Evolutionary conservation across 2,113 vertebrate genomes (phyloP), one percentile per base, ranked within the genome.

Genomic region (Enhydra lutris): DNA sequence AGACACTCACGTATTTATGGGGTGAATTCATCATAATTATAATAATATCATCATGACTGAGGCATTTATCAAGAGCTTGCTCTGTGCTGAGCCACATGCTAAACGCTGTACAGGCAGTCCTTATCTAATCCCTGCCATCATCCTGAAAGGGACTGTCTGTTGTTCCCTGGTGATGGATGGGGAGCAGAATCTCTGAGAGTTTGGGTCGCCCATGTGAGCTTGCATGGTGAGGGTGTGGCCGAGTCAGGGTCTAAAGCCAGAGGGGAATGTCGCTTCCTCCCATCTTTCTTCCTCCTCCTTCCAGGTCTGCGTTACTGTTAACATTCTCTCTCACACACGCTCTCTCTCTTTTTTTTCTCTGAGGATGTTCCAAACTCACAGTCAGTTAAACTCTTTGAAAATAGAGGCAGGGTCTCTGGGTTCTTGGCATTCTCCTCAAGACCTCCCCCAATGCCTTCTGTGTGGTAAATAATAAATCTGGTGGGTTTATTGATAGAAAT

Each of bases 11-110:
- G 83, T 83, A 80, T 93, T 98, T 94, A 86, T 11, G 42, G 3
- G 17, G 39, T 80, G 65, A 92, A 87, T 96, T 93, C 26, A 47
- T 18, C 15, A 17, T 47, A 93, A 97, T 97, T 96, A 87, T 52
- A 92, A 78, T 87, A 81, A 82, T 52, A 79, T 71, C 65, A 69
- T 81, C 89, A 95, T 80, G 89, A 59, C 78, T 86, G 82, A 89
- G 78, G 45, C 73, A 82, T 84, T 95, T 96, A 87, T 39, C 11
- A 50, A 83, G 91, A 36, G 79, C n/a, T 50, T 57, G 67, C n/a
- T 89, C 73, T 91, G 52, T 23, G 24, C 85, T 47, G 26, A 92
- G 79, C 74, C 88, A 47, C 34, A 82, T 42, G 85, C 73, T 69
- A 82, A 96, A 63, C 50, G 67, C 80, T 59, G 1, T 36, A 12